Conservation (phyloP, 2,113 vertebrate species). For the Perognathus longimembris region DNA sequence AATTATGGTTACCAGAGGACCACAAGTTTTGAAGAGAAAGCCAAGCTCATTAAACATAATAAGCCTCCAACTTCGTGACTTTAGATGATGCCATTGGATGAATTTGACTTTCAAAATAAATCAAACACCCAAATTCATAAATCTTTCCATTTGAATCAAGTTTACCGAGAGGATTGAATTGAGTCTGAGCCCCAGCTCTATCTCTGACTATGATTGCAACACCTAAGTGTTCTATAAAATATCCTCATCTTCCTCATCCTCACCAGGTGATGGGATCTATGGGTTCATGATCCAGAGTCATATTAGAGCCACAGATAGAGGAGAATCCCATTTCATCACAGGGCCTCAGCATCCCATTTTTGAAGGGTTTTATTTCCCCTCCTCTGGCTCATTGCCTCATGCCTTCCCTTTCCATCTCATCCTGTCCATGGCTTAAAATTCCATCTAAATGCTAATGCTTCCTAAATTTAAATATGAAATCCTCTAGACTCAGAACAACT, state of each 20-base stretch:
- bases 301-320: background rate
- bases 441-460: slow-evolving; percentile 41
- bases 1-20: slow-evolving; percentile 48
- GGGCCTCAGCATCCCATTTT: background rate
- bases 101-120: slow-evolving; percentile 64
- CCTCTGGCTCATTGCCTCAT: background rate
- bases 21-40: background rate
- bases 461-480: background rate
- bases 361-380: background rate
- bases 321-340: background rate
- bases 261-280: background rate
- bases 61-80: slow-evolving; percentile 22
- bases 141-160: slow-evolving; percentile 45
- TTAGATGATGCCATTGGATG: slow-evolving; percentile 40
- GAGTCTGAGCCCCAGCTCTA: background rate
- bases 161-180: slow-evolving; percentile 28
- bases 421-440: slow-evolving; percentile 10
- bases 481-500: background rate
- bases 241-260: background rate
- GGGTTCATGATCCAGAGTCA: background rate
- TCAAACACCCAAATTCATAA: slow-evolving; percentile 38
- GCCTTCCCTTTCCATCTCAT: background rate
- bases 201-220: background rate
- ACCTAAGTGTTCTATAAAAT: background rate
- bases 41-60: slow-evolving; percentile 51